Evolutionary conservation across 2,113 vertebrate species (phyloP), one percentile per base, ranked within the genome.

Genomic region (Mastomys natalensis): DNA sequence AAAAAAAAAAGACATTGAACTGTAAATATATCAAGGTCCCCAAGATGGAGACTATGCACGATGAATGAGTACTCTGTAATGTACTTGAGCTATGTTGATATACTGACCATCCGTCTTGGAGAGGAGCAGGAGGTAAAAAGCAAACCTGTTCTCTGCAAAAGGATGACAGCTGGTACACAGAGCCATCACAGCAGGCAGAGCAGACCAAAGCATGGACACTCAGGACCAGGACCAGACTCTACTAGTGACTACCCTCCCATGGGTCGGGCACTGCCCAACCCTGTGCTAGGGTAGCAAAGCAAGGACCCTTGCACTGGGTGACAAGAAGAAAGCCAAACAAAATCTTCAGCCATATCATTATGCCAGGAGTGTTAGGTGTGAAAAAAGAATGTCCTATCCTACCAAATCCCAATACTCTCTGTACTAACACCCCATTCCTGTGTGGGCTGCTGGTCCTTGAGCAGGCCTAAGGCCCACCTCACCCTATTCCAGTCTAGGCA

Each of bases 181-280:
- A 48, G 48, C 60, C 16, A 1, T 11, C 87, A 37, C 0, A 17
- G 53, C 10, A 0, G 6, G 40, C 53, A 51, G 31, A 78, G 48
- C 0, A 58, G 7, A 26, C 13, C 0, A 3, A 43, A 0, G 17
- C 51, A 70, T 77, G 16, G 40, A 43, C 0, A 3, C 87, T 40
- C 1, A 26, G 22, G 21, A 40, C 51, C 84, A 91, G 55, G 5
- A 7, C n/a, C 26, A 58, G 73, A n/a, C 21, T 19, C 73, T 86
- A 34, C 85, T 40, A n/a, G 45, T 43, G 22, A 9, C 40, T 3
- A 1, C 34, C 21, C 72, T 43, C 4, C 64, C 24, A 48, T 4
- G 1, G 4, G 0, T 13, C 5, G 55, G 45, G 55, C n/a, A 29
- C 11, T 66, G 11, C 21, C 70, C 16, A 1, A 17, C 70, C n/a